These are phyloP conservation scores for Cuculus canorus DNA, from an alignment of 2,797 vertebrate genomes.

Conservation along the genomic window DNA sequence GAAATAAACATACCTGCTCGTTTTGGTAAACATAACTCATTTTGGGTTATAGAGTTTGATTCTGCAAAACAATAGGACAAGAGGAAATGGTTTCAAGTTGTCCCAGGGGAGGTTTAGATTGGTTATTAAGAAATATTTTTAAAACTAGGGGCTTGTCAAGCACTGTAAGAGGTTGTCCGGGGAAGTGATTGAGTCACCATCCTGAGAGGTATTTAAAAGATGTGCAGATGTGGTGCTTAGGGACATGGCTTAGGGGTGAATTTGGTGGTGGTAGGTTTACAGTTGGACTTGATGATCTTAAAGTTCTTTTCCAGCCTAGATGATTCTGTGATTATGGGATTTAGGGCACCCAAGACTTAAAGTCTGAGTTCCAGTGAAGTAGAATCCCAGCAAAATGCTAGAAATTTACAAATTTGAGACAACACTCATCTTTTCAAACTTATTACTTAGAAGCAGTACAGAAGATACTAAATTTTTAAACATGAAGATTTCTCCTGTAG, in stretches of 20 bases:
- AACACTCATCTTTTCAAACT: not conserved
- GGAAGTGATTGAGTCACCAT: not conserved
- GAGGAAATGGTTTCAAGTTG: not conserved
- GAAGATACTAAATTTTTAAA: not conserved
- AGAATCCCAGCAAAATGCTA: not conserved
- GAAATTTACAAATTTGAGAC: not conserved
- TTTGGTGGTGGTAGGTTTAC: not conserved
- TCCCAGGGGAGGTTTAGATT: not conserved
- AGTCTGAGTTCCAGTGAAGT: not conserved
- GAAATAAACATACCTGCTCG: too few relatives aligned
- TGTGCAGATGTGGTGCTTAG: fast-evolving
- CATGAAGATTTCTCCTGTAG: not conserved
- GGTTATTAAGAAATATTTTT: not conserved
- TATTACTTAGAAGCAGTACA: not conserved
- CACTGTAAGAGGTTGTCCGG: not conserved
- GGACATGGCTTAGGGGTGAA: not conserved
- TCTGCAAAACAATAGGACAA: too few relatives aligned
- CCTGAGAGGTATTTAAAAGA: not conserved
- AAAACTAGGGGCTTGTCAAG: not conserved
- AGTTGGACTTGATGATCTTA: not conserved
- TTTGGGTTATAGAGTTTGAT: too few relatives aligned
- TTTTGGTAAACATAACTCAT: too few relatives aligned
- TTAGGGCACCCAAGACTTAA: not conserved
- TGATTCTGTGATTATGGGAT: not conserved
- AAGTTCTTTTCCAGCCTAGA: not conserved